Evolutionary conservation across 1,140 invertebrate genomes (phyloP).

Genomic region (Ceratosolen fusciceps): DNA sequence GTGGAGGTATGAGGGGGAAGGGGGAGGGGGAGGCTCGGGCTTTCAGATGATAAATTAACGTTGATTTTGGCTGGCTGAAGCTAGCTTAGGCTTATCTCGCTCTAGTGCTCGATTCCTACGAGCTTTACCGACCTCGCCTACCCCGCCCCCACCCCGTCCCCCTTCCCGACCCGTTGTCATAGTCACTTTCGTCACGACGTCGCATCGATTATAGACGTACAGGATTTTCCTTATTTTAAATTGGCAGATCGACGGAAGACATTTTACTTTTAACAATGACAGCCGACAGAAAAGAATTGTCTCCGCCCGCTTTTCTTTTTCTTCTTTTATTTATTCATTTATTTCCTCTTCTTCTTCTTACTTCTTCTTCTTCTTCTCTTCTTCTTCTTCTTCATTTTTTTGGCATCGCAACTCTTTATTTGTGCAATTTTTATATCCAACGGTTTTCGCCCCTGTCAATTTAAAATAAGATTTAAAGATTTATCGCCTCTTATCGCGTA

Average conservation of each 20-base stretch:
- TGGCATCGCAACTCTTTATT: too few relatives aligned
- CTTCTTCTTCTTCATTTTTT: too few relatives aligned
- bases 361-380: too few relatives aligned
- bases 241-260: background rate
- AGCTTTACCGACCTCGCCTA: background rate
- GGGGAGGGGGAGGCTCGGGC: background rate
- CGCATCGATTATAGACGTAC: background rate
- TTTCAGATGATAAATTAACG: conserved; percentile 8
- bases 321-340: too few relatives aligned
- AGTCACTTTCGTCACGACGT: background rate
- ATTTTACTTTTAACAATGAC: background rate
- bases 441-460: too few relatives aligned
- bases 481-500: too few relatives aligned
- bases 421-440: too few relatives aligned
- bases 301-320: background rate
- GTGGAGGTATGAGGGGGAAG: too few relatives aligned
- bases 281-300: background rate
- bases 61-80: conserved; percentile 4
- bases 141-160: too few relatives aligned
- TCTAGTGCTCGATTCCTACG: background rate
- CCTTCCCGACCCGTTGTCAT: too few relatives aligned
- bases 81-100: background rate
- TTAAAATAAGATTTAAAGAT: too few relatives aligned
- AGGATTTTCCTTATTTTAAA: conserved; percentile 1
- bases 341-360: too few relatives aligned